Evolutionary conservation across 2,113 vertebrate genomes (phyloP), one percentile per base, ranked within the genome.

Genomic region (Rutilus rutilus): DNA sequence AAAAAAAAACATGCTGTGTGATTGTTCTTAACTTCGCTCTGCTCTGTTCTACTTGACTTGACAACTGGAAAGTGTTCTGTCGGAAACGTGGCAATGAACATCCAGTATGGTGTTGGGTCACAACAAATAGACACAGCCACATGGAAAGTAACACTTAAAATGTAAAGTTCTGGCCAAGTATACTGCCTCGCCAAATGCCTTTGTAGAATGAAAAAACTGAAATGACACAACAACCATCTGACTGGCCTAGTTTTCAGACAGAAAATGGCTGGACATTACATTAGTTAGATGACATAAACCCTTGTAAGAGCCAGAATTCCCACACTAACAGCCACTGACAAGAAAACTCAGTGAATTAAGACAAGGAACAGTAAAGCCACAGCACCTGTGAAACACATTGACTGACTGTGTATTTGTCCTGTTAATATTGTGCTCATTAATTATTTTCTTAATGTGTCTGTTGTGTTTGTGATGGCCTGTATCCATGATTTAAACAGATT

Each of bases 321-420:
- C 82, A 75, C 25, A 50, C 54, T 45, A 33, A 60, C 27, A 59
- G 62, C 47, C 84, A 52, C 30, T n/a, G 25, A 85, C 50, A 77
- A 67, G 59, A 8, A 57, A 67, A 64, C 36, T 12, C 21, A 12
- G 57, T 76, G 39, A 19, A 64, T 27, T 47, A n/a, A 62, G 25
- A 62, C 45, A 62, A 52, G 39, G 30, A 77, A 64, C 73, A 36
- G 62, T 45, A 30, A 36, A 86, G n/a, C 19, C 79, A 57, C 27
- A 67, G 60, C 86, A 78, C 75, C 81, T 87, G 86, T 30, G 62
- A 78, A 87, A 87, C 82, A 84, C 60, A 86, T 45, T 77, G 27
- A 65, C 42, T 77, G 6, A 62, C 12, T 8, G 64, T 30, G 27
- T 39, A 23, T 67, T 79, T 79, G 78, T 67, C 21, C 47, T 69